Conservation (phyloP, 2,797 vertebrate genomes). For the Premnoplex brunnescens region DNA sequence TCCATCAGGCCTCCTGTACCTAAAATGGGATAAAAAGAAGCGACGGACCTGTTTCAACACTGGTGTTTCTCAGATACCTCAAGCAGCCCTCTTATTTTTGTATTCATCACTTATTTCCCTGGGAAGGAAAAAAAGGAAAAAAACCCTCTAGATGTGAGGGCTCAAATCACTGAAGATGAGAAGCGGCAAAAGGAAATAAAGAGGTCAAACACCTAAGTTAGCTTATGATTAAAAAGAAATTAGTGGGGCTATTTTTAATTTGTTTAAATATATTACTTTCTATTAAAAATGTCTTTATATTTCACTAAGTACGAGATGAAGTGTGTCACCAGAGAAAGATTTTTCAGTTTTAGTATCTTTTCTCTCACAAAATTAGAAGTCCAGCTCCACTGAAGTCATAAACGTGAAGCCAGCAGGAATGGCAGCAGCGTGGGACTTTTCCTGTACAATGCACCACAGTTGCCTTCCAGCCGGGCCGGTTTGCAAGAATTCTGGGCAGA, state of each 20-base stretch:
- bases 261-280: constrained; percentile 64
- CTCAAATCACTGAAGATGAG: constrained; percentile 58
- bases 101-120: constrained; percentile 26
- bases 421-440: not conserved
- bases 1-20: constrained; percentile 6
- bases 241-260: constrained; percentile 68
- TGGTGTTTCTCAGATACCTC: constrained; percentile 29
- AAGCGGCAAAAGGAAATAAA: constrained; percentile 61
- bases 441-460: fast-evolving
- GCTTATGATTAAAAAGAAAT: constrained; percentile 70
- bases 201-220: constrained; percentile 59
- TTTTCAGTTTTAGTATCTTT: constrained; percentile 17
- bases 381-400: not conserved
- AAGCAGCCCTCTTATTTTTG: not conserved
- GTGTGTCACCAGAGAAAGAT: constrained; percentile 51
- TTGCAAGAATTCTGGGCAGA: not conserved
- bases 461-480: not conserved
- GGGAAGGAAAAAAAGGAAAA: not conserved
- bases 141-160: not conserved
- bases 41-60: not conserved
- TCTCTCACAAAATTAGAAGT: not conserved
- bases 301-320: constrained; percentile 44
- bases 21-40: constrained; percentile 32
- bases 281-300: constrained; percentile 52
- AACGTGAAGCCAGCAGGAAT: not conserved